Evolutionary conservation across 2,113 vertebrate genomes (phyloP).

Genomic region (Jacana jacana): DNA sequence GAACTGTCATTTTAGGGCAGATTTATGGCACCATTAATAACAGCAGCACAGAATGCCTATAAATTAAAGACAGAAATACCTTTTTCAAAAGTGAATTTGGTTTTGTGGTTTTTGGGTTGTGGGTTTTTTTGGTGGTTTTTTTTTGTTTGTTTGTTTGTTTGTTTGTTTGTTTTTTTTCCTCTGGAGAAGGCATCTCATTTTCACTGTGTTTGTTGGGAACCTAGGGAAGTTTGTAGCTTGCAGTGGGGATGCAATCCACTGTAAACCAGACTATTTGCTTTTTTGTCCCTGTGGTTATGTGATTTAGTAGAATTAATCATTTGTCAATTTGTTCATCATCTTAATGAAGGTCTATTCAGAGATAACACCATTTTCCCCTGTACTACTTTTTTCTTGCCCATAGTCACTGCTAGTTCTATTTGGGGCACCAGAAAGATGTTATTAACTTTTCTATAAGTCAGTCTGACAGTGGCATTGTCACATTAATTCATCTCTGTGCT

Average conservation of each 20-base stretch:
- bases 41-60: background rate
- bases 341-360: background rate
- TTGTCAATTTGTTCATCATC: background rate
- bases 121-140: too few relatives aligned
- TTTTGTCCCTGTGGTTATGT: background rate
- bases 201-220: background rate
- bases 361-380: background rate
- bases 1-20: background rate
- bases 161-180: background rate
- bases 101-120: too few relatives aligned
- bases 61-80: background rate
- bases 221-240: background rate
- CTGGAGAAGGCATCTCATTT: background rate
- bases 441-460: background rate
- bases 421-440: background rate
- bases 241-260: background rate
- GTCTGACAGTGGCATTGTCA: background rate
- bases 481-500: background rate
- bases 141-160: too few relatives aligned
- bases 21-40: background rate
- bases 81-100: background rate
- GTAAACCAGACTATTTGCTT: background rate
- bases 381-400: background rate
- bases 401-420: background rate
- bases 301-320: background rate